Conservation (phyloP, 2,888 invertebrate genomes). For the Conus canariensis region DNA sequence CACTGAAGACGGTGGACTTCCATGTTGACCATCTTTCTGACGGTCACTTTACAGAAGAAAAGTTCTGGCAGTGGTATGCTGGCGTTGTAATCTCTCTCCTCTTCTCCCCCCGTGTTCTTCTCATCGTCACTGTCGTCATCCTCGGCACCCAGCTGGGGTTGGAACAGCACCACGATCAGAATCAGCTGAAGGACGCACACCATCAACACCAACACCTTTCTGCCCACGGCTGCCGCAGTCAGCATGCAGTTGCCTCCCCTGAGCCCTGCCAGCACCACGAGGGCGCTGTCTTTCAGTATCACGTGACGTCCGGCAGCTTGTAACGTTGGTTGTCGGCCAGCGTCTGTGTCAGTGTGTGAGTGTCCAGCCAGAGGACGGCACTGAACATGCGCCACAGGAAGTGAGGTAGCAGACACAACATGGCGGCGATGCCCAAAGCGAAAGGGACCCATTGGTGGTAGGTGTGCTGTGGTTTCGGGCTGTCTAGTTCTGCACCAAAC, state of each 20-base stretch:
- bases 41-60: background rate
- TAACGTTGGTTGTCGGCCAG: conserved; percentile 34
- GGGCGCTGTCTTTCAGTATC: conserved; percentile 31
- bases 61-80: background rate
- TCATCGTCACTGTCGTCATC: background rate
- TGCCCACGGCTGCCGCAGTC: background rate
- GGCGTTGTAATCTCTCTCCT: background rate
- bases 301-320: conserved; percentile 26
- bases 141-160: background rate
- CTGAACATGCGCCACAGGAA: conserved; percentile 37
- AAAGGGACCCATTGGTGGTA: conserved; percentile 34
- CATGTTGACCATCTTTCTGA: background rate
- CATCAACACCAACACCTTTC: conserved; percentile 13
- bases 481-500: too few species aligned
- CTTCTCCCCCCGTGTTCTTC: background rate
- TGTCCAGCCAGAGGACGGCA: conserved; percentile 33
- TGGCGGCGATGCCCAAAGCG: background rate
- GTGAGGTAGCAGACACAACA: conserved; percentile 30
- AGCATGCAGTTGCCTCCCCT: conserved; percentile 31
- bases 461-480: background rate
- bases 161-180: background rate
- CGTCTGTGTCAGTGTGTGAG: conserved; percentile 5
- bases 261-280: conserved; percentile 27
- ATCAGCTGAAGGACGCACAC: conserved; percentile 26
- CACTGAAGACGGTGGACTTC: background rate